phyloP scores from a whole-genome alignment of 2,888 invertebrate species.

The Apodemia hepburni region DNA sequence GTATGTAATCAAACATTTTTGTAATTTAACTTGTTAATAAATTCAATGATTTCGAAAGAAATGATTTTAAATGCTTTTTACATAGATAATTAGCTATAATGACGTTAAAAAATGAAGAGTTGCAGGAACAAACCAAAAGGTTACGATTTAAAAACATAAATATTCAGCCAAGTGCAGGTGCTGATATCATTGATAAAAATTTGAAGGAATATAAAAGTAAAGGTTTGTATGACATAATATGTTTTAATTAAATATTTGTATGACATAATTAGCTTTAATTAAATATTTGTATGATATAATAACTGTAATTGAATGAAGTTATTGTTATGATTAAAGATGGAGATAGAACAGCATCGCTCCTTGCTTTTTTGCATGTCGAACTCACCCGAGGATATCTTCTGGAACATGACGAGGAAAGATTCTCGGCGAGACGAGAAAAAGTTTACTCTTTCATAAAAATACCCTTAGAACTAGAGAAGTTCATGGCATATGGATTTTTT shows the following conservation, averaged over 20 bases:
- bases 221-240: slow-evolving; percentile 39
- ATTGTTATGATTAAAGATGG: slow-evolving; percentile 48
- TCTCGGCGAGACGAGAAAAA: slow-evolving; percentile 95
- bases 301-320: not conserved
- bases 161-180: slow-evolving; percentile 54
- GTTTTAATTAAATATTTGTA: not conserved
- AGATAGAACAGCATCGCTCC: slow-evolving; percentile 67
- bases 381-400: slow-evolving; percentile 95
- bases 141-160: slow-evolving; percentile 67
- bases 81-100: slow-evolving; percentile 35
- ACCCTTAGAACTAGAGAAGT: slow-evolving; percentile 94
- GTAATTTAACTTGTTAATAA: not conserved
- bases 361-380: slow-evolving; percentile 91
- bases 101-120: slow-evolving; percentile 60
- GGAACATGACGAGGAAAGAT: slow-evolving; percentile 97
- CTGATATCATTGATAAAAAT: slow-evolving; percentile 51
- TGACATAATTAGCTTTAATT: not conserved
- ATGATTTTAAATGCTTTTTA: slow-evolving; percentile 21
- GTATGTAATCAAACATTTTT: too few species aligned
- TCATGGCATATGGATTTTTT: slow-evolving; percentile 96
- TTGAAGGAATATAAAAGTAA: slow-evolving; percentile 54
- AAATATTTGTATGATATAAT: not conserved
- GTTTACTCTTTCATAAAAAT: slow-evolving; percentile 98
- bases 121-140: slow-evolving; percentile 65
- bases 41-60: slow-evolving; percentile 25